Conservation (phyloP, 2,888 invertebrate genomes). For the Nebria brevicollis region DNA sequence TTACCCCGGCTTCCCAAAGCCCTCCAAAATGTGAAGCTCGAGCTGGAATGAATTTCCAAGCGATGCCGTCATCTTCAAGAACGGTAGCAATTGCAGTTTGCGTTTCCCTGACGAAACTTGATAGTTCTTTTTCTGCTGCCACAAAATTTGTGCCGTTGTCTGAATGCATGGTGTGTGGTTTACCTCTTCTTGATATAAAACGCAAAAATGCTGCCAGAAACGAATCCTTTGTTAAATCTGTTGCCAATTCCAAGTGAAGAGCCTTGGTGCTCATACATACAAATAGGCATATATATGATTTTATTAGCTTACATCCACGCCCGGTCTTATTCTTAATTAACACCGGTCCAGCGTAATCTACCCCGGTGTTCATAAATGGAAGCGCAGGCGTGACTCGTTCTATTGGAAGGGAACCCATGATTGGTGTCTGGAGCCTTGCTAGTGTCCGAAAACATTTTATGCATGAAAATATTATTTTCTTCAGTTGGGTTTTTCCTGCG, state of each 20-base stretch:
- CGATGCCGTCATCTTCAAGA: slow-evolving; percentile 28
- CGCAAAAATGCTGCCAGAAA: slow-evolving; percentile 42
- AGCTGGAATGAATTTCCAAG: slow-evolving; percentile 50
- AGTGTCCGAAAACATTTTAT: slow-evolving; percentile 8
- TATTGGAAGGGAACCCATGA: slow-evolving; percentile 10
- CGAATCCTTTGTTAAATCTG: slow-evolving; percentile 44
- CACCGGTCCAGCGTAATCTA: slow-evolving; percentile 48
- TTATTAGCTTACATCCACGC: slow-evolving; percentile 41
- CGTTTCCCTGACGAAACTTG: background rate
- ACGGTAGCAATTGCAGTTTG: too few relatives aligned
- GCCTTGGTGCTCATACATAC: slow-evolving; percentile 48
- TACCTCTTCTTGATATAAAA: slow-evolving; percentile 46
- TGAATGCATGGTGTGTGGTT: slow-evolving; percentile 40
- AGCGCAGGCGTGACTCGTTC: slow-evolving; percentile 15
- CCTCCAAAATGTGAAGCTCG: slow-evolving; percentile 50
- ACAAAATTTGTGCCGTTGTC: slow-evolving; percentile 50
- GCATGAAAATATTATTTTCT: background rate
- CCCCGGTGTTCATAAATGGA: slow-evolving; percentile 40
- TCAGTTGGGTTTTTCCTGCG: background rate
- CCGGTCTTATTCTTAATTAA: slow-evolving; percentile 43
- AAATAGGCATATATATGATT: slow-evolving; percentile 43
- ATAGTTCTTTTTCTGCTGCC: slow-evolving; percentile 47
- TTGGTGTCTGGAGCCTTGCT: background rate
- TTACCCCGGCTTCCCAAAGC: slow-evolving; percentile 50
- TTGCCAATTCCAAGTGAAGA: slow-evolving; percentile 47